Evolutionary conservation across 1,140 invertebrate genomes (phyloP).

Genomic region (Cotesia vestalis): DNA sequence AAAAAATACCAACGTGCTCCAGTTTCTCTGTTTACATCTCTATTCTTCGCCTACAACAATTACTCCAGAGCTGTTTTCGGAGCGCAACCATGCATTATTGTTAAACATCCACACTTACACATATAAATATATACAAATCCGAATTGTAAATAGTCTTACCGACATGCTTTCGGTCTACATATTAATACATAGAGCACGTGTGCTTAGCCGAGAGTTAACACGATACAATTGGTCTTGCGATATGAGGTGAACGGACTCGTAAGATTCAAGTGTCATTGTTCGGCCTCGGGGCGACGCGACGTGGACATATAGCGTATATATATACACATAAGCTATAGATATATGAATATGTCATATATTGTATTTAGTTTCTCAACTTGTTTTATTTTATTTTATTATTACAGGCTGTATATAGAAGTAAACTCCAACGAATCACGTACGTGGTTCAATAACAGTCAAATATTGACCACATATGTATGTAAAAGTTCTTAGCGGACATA

Average conservation of each 20-base stretch:
- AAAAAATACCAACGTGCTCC: no score
- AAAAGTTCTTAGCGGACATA: background rate
- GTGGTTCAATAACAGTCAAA: slow-evolving; percentile 5
- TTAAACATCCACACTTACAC: no score
- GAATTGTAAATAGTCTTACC: slow-evolving; percentile 2
- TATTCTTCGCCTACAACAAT: no score
- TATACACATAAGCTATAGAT: background rate
- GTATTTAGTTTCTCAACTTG: background rate
- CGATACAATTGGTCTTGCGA: slow-evolving; percentile 19
- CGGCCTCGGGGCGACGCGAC: slow-evolving; percentile 1
- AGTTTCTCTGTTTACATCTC: no score
- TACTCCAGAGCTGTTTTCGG: no score
- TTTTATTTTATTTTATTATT: no score
- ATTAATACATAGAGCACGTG: slow-evolving; percentile 9
- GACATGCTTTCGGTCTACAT: slow-evolving; percentile 19
- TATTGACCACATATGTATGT: slow-evolving; percentile 12
- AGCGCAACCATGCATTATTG: no score
- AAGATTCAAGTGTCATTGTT: slow-evolving; percentile 27
- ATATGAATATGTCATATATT: slow-evolving; percentile 5
- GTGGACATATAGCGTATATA: slow-evolving; percentile 3
- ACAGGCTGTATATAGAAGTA: no score
- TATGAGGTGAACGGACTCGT: slow-evolving; percentile 23
- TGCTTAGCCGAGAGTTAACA: slow-evolving; percentile 13
- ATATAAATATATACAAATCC: no score
- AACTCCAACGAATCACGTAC: background rate